These are phyloP conservation scores for Danaus melanippus DNA, from an alignment of 1,140 invertebrate genomes.

Conservation along the genomic window DNA sequence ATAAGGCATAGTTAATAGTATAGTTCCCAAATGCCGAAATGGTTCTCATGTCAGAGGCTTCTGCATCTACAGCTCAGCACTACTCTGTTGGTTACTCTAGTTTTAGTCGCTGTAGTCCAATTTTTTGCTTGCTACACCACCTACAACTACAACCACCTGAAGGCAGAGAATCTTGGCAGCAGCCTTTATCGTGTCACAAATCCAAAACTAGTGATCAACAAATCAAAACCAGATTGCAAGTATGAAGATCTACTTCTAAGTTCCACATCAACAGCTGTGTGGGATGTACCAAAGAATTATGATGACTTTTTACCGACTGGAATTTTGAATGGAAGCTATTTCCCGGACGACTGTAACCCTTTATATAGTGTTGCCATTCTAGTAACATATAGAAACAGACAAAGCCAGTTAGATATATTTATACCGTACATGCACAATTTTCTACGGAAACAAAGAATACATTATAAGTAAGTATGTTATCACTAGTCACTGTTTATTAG, in stretches of 20 bases:
- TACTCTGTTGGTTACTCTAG: conserved; percentile 23
- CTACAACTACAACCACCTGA: conserved; percentile 43
- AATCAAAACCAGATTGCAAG: conserved; percentile 36
- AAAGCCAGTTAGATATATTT: conserved; percentile 84
- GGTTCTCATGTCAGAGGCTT: conserved; percentile 30
- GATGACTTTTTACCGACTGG: conserved; percentile 35
- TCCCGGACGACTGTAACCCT: conserved; percentile 81
- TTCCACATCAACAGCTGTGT: conserved; percentile 22
- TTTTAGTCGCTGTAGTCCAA: conserved; percentile 33
- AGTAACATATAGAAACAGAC: conserved; percentile 89
- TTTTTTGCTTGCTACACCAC: conserved; percentile 34
- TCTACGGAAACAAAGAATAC: conserved; percentile 87
- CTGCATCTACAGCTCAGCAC: conserved; percentile 31
- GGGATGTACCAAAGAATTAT: conserved; percentile 32
- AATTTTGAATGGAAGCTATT: conserved; percentile 75
- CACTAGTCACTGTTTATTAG: conserved; percentile 5
- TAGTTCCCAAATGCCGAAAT: conserved; percentile 41
- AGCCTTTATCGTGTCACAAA: conserved; percentile 36
- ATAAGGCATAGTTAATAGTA: no score
- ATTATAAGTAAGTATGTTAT: conserved; percentile 74
- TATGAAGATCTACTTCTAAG: conserved; percentile 41
- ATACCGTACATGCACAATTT: conserved; percentile 93
- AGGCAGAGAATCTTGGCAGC: conserved; percentile 26
- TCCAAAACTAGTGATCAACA: conserved; percentile 34
- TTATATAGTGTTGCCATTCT: conserved; percentile 88